Evolutionary conservation across 1,140 invertebrate genomes (phyloP).

Genomic region (Drosophila sp.): DNA sequence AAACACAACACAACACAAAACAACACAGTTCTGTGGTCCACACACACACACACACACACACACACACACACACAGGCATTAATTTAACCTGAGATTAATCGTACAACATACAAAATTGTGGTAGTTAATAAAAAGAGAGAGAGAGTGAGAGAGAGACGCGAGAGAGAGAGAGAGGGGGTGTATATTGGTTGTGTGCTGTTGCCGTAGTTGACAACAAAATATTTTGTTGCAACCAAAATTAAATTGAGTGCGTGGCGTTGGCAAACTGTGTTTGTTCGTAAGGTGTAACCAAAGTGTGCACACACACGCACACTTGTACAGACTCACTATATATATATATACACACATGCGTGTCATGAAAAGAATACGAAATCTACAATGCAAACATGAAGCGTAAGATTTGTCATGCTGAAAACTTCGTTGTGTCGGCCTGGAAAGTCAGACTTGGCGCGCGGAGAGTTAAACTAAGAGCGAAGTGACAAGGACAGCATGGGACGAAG

Average conservation of each 20-base stretch:
- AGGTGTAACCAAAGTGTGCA: conserved; percentile 71
- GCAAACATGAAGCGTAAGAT: conserved; percentile 59
- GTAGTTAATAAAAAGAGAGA: not conserved
- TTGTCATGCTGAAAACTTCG: conserved; percentile 1
- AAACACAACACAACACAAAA: not conserved
- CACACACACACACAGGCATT: conserved; percentile 58
- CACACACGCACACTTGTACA: conserved; percentile 31
- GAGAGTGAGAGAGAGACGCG: not conserved
- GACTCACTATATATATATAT: conserved; percentile 11
- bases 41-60: conserved; percentile 46
- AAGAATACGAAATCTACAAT: conserved; percentile 64
- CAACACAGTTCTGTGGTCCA: not conserved
- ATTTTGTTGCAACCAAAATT: conserved; percentile 80
- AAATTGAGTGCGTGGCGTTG: conserved; percentile 80
- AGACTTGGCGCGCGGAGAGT: not conserved
- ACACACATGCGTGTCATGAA: conserved; percentile 12
- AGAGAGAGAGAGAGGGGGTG: not conserved
- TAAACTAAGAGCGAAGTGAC: not conserved
- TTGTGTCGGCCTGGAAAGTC: conserved; percentile 8
- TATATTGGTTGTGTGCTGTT: conserved; percentile 47
- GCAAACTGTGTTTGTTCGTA: conserved; percentile 68
- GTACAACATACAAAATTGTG: conserved; percentile 48
- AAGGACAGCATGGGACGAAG: conserved; percentile 5
- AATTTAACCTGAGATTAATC: conserved; percentile 80
- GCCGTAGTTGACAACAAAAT: conserved; percentile 54